Evolutionary conservation across 2,888 invertebrate genomes (phyloP), one percentile per base, ranked within the genome.

Genomic region (Stenchaetothrips biformis): DNA sequence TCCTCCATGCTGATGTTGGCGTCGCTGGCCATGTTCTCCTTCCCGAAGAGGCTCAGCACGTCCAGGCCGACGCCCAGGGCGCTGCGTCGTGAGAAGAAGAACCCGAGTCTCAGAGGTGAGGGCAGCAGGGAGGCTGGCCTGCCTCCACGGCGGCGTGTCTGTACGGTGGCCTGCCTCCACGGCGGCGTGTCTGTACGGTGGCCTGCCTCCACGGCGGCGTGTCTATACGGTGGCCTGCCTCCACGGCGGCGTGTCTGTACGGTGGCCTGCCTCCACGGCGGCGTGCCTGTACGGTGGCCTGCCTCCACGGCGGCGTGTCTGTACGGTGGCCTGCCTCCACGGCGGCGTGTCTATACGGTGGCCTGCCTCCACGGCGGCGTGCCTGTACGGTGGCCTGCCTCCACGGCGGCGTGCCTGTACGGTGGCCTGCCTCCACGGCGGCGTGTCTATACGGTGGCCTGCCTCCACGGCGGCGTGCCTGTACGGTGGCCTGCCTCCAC

Each of bases 1-100:
- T 94, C 96, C 1, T 91, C 92, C 1, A 90, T 96, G 84, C 91
- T 97, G 85, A 91, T 96, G 86, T 84, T 97, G 81, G 92, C 96
- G 81, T 94, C 96, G 0, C 87, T 94, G 80, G 92, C 95, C 80
- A 95, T 98, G 94, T 95, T 96, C 88, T 94, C 94, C 83, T 97
- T 97, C 87, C 97, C 97, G 81, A 91, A 92, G 83, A 91, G 94
- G 86, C 89, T 97, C 79, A 85, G 85, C 81, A 83, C 84, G 6
- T 82, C 83, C 74, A 82, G 83, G 77, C 83, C 82, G 53, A 81
- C 67, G 7, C 67, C 67, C 21, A 7, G 67, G 67, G 67, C 67
- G 67, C 25, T 74, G 67, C 67, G 78, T 16, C 77, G 80, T 49
- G 62, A 79, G 49, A 78, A 81, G 82, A 88, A 88, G 83, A 88